Conservation (phyloP, 2,888 invertebrate species). For the Torymus texanus region DNA sequence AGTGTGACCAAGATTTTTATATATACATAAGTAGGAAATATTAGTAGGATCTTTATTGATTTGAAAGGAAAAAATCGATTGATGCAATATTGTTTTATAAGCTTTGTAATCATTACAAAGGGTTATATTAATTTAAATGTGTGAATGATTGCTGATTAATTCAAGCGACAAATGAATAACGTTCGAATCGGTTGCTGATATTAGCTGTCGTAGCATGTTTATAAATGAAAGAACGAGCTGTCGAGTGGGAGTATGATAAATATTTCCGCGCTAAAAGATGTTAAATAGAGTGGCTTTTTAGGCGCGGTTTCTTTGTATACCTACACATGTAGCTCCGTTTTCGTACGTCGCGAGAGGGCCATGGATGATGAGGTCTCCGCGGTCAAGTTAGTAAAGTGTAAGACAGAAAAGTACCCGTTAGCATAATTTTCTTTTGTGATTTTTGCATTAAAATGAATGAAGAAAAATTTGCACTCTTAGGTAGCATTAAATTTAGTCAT, state of each 20-base stretch:
- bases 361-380: neutral
- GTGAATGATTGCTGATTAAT: slow-evolving; percentile 31
- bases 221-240: slow-evolving; percentile 11
- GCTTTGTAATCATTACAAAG: slow-evolving; percentile 31
- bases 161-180: slow-evolving; percentile 8
- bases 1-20: slow-evolving; percentile 38
- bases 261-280: slow-evolving; percentile 2
- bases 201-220: slow-evolving; percentile 38
- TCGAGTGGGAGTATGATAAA: slow-evolving; percentile 3
- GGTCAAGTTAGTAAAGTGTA: slow-evolving; percentile 21
- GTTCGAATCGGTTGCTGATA: slow-evolving; percentile 41
- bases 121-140: slow-evolving; percentile 3
- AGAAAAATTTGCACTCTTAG: slow-evolving; percentile 35
- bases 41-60: slow-evolving; percentile 41
- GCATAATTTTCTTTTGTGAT: slow-evolving; percentile 52
- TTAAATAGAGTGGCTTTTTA: slow-evolving; percentile 33
- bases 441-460: slow-evolving; percentile 37
- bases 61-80: slow-evolving; percentile 28
- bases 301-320: slow-evolving; percentile 44
- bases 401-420: slow-evolving; percentile 24
- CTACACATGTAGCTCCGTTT: slow-evolving; percentile 35
- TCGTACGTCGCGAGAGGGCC: slow-evolving; percentile 29
- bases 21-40: slow-evolving; percentile 26
- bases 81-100: slow-evolving; percentile 51
- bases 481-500: slow-evolving; percentile 45